These are phyloP conservation scores for Anthopleura sola DNA, from an alignment of 64 coral and sea anemone species.

Conservation along the genomic window DNA sequence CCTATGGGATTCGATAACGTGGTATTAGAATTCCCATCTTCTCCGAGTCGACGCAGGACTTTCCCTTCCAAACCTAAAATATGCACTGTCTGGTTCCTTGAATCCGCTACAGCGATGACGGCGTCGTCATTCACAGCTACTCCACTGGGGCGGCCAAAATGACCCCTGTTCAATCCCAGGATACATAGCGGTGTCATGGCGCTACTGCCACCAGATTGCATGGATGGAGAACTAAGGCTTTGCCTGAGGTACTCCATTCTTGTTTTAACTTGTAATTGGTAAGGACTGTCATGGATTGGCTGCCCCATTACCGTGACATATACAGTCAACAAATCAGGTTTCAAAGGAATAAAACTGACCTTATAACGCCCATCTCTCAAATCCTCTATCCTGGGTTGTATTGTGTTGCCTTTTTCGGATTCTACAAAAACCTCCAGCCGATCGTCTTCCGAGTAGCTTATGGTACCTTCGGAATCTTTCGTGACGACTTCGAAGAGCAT, in stretches of 20 bases:
- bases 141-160: constrained; percentile 62
- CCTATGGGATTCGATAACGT: constrained; percentile 47
- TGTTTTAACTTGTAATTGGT: constrained; percentile 52
- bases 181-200: constrained; percentile 12
- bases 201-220: not conserved
- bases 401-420: constrained; percentile 36
- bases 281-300: constrained; percentile 43
- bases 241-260: constrained; percentile 41
- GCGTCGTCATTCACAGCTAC: constrained; percentile 25
- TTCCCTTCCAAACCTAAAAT: constrained; percentile 40
- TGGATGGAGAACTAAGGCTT: constrained; percentile 25
- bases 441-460: constrained; percentile 70
- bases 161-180: not conserved
- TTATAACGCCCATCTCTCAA: constrained; percentile 78
- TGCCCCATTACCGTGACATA: constrained; percentile 61
- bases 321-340: constrained; percentile 47
- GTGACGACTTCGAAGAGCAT: constrained; percentile 58
- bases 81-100: constrained; percentile 54
- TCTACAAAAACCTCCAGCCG: constrained; percentile 36
- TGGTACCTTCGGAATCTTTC: constrained; percentile 65
- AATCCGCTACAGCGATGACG: constrained; percentile 66
- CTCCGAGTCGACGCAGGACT: constrained; percentile 33
- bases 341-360: constrained; percentile 41
- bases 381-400: constrained; percentile 50
- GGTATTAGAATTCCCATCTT: not conserved